phyloP scores from a whole-genome alignment of 2,113 vertebrate genomes.

The Mormyrus iriodes region DNA sequence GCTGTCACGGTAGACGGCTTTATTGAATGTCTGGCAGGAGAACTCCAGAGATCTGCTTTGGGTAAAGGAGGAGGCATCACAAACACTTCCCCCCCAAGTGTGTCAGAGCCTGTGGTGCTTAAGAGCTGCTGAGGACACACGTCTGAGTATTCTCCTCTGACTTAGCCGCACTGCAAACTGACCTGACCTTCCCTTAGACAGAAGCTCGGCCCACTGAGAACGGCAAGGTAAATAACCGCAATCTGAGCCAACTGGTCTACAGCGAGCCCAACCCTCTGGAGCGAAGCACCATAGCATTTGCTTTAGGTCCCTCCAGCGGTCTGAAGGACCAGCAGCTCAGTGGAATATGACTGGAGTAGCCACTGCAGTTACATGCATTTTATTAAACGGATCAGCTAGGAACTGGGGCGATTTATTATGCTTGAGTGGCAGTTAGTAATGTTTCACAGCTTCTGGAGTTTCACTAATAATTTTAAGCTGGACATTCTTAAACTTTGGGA shows the following conservation, averaged over 20 bases:
- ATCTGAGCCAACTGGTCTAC: not conserved
- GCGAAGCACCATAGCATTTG: constrained; percentile 2
- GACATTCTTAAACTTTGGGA: not conserved
- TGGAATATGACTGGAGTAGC: not conserved
- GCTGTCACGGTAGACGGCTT: not conserved
- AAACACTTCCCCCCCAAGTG: not conserved
- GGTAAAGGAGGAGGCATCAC: not conserved
- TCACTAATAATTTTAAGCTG: not conserved
- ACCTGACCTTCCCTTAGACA: not conserved
- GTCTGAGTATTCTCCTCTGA: not conserved
- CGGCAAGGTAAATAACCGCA: not conserved
- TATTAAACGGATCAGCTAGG: not conserved
- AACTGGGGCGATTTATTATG: not conserved
- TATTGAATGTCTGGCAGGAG: constrained; percentile 11
- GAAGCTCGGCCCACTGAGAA: not conserved
- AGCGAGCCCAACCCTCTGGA: not conserved
- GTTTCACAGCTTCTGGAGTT: not conserved
- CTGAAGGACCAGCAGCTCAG: not conserved
- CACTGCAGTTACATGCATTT: not conserved
- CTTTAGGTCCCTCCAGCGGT: not conserved
- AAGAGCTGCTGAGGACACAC: not conserved
- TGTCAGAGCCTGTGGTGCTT: not conserved
- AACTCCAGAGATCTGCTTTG: constrained; percentile 1
- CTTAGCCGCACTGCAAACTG: constrained; percentile 2
- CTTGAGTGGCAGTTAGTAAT: not conserved